Evolutionary conservation across 2,888 invertebrate genomes (phyloP).

Genomic region (Dorcus hopei): DNA sequence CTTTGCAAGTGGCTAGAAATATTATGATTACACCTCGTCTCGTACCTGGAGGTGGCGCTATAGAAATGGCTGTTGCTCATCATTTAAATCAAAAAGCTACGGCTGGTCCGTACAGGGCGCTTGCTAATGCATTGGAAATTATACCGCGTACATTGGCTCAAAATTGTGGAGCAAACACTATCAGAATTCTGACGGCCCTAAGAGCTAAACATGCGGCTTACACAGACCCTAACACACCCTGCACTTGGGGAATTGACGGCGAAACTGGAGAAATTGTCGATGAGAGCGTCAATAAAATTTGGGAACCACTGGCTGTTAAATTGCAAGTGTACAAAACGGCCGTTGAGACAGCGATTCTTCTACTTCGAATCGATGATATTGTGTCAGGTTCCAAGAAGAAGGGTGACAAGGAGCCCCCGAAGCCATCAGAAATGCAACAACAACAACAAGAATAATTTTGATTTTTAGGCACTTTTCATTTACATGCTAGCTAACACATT

Average conservation of each 20-base stretch:
- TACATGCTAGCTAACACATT: no score
- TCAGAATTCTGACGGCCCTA: conserved; percentile 90
- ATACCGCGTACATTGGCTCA: conserved; percentile 96
- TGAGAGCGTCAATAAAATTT: conserved; percentile 82
- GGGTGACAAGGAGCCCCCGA: conserved; percentile 58
- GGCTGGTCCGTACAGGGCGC: conserved; percentile 93
- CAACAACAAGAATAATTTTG: conserved; percentile 11
- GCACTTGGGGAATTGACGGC: conserved; percentile 91
- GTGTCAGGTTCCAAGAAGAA: conserved; percentile 95
- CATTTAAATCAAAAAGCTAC: conserved; percentile 78
- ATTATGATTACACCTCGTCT: conserved; percentile 74
- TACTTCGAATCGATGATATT: conserved; percentile 97
- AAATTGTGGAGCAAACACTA: conserved; percentile 97
- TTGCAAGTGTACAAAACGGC: conserved; percentile 86
- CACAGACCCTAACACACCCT: conserved; percentile 43
- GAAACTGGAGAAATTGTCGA: conserved; percentile 89
- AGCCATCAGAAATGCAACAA: conserved; percentile 43
- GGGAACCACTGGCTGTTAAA: conserved; percentile 97
- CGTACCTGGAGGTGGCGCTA: conserved; percentile 94
- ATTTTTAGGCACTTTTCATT: no score
- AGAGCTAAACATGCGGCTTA: conserved; percentile 86
- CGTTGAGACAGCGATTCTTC: conserved; percentile 87
- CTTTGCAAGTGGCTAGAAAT: conserved; percentile 94
- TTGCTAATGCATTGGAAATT: conserved; percentile 92
- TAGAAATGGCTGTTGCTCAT: conserved; percentile 94